A percentile compares a stretch with the other conserved stretches of the same genome.
Conservation (phyloP, 2,888 invertebrate species). For the Eulithis testata region DNA sequence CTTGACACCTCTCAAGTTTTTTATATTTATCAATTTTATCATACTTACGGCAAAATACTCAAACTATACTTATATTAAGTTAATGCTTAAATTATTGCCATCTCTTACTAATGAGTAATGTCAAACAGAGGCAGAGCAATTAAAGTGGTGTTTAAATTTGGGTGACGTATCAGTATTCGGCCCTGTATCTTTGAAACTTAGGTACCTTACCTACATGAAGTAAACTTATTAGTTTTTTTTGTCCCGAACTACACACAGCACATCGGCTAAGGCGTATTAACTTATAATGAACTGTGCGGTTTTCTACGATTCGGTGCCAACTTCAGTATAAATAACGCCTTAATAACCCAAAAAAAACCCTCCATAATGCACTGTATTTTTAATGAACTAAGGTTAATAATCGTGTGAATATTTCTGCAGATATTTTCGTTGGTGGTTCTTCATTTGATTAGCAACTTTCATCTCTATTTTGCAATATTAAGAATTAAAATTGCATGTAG, state of each 20-base stretch:
- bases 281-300: slow-evolving; percentile 80
- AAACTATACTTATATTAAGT: too few species aligned
- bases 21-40: too few species aligned
- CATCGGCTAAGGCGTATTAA: slow-evolving; percentile 72
- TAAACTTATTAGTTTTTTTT: slow-evolving; percentile 21
- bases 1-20: too few species aligned
- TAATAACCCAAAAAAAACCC: slow-evolving; percentile 35
- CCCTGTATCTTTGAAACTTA: too few species aligned
- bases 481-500: slow-evolving; percentile 13
- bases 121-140: too few species aligned
- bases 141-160: too few species aligned
- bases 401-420: neutral
- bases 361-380: slow-evolving; percentile 13
- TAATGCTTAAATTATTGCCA: too few species aligned
- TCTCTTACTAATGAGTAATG: too few species aligned
- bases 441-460: slow-evolving; percentile 21
- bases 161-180: too few species aligned
- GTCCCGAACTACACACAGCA: slow-evolving; percentile 50
- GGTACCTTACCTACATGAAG: too few species aligned
- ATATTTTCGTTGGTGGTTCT: neutral
- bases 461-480: slow-evolving; percentile 13
- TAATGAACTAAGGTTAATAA: neutral
- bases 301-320: slow-evolving; percentile 59
- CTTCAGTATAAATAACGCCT: slow-evolving; percentile 39
- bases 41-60: too few species aligned